Base-by-base conservation (phyloP, 2,888 invertebrate species). In the Cheilosia pagana region DNA sequence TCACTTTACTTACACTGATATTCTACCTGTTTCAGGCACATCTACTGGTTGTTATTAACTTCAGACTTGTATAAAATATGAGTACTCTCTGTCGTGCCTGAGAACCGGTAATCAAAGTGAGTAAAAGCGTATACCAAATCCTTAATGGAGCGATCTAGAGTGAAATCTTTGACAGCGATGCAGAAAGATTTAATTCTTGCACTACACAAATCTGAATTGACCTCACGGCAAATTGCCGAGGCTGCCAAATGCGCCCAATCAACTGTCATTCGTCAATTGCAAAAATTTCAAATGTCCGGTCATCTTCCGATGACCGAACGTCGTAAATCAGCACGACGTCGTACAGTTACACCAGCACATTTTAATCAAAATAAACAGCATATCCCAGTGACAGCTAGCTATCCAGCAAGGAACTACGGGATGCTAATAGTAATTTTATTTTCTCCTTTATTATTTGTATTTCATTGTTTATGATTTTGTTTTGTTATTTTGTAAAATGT, bases 1-100 rank as follows among this genome's bases (percentile, higher is more conserved):
- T 68, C 35, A 59, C 39, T 23, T 45, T 45, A 60, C 41, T 45
- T 45, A 60, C 41, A 76, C 31, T 76, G 75, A 76, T 59, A 67
- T 76, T 76, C 76, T 76, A 76, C 76, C 67, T 76, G 59, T 76
- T 76, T 67, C 76, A 76, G 76, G 67, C 55, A 45, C 45, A 28
- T 68, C 68, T 55, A 68, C 68, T 55, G 68, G 55, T 53, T 50
- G 65, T 65, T 62, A 19, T 31, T 62, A 62, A 48, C 45, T 31
- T 31, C 7, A 45, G 31, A 28, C 16, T 16, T 16, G 8, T 39
- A 4, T 21, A 60, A 50, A 50, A 8, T 39, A 52, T 39, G 48
- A 48, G 50, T 31, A 23, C 45, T 16, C 16, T 28, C 10, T 28
- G 31, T 53, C 28, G 57, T 57, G 43, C 43, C 31, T 35, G 31